phyloP scores from a whole-genome alignment of 1,140 invertebrate genomes.

The Berghia stephanieae region DNA sequence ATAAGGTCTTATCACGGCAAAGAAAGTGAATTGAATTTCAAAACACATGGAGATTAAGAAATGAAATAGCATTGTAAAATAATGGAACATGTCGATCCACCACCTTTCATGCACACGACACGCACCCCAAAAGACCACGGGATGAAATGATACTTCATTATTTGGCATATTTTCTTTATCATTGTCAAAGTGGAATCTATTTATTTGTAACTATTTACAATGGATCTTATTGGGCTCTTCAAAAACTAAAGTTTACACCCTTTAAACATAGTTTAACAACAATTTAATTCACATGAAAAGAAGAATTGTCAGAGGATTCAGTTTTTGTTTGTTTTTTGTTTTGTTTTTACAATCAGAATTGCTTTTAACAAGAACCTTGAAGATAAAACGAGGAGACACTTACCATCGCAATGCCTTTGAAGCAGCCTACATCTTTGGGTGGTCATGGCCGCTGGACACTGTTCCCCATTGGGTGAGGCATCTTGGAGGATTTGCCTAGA shows the following conservation, averaged over 20 bases:
- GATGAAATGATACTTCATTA: neutral
- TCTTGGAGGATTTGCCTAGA: constrained; percentile 45
- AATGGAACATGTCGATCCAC: neutral
- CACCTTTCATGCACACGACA: constrained; percentile 18
- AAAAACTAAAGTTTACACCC: neutral
- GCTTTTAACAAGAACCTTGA: neutral
- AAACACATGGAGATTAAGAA: too few species aligned
- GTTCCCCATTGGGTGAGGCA: constrained; percentile 45
- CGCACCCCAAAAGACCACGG: constrained; percentile 3
- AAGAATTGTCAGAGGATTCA: neutral
- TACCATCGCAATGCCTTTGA: constrained; percentile 42
- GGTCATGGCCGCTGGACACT: constrained; percentile 37
- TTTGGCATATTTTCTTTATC: neutral
- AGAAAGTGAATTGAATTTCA: too few species aligned
- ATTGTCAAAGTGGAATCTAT: neutral
- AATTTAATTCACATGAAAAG: neutral
- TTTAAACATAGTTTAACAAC: neutral
- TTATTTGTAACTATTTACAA: neutral
- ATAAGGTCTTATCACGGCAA: neutral
- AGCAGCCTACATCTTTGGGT: constrained; percentile 42
- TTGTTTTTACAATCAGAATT: neutral
- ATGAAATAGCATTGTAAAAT: too few species aligned
- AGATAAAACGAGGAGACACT: neutral
- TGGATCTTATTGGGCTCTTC: neutral
- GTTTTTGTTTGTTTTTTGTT: neutral